A percentile compares a stretch with the other conserved stretches of the same genome.
These are phyloP conservation scores for Rhadinocentrus ornatus DNA, from an alignment of 2,797 vertebrate species.

Conservation along the genomic window DNA sequence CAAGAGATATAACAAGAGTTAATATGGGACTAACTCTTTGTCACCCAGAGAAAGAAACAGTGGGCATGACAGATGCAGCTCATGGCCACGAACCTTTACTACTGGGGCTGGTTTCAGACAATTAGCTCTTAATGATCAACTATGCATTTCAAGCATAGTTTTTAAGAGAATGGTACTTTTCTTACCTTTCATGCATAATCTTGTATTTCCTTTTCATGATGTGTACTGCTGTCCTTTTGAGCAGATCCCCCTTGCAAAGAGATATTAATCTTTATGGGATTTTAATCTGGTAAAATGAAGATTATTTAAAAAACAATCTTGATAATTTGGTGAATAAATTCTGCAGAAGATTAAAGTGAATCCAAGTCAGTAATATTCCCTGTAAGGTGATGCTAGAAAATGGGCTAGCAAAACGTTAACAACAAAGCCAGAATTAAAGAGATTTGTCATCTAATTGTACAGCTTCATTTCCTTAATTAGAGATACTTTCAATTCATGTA, in stretches of 20 bases:
- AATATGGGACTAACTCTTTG: too few species aligned
- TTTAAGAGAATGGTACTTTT: not conserved
- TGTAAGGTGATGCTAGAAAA: slow-evolving; percentile 20
- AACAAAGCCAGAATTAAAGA: slow-evolving; percentile 53
- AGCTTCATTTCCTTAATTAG: slow-evolving; percentile 40
- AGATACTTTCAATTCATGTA: slow-evolving; percentile 31
- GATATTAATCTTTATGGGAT: too few species aligned
- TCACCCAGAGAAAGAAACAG: too few species aligned
- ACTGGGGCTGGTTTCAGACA: not conserved
- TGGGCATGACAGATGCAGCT: too few species aligned
- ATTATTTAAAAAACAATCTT: too few species aligned
- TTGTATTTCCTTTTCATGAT: not conserved
- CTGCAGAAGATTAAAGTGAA: slow-evolving; percentile 19
- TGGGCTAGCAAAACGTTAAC: slow-evolving; percentile 54
- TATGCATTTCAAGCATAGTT: slow-evolving; percentile 32
- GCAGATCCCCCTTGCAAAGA: too few species aligned
- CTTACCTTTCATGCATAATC: not conserved
- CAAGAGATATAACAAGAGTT: too few species aligned
- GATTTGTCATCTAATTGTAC: slow-evolving; percentile 50
- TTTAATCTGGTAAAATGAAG: too few species aligned
- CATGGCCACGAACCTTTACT: not conserved
- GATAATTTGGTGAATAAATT: not conserved
- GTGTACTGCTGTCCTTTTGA: not conserved
- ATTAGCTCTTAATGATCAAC: slow-evolving; percentile 8
- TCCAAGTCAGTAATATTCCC: slow-evolving; percentile 10